Base-by-base conservation (phyloP, 2,888 invertebrate species). In the Cheilosia grossa region DNA sequence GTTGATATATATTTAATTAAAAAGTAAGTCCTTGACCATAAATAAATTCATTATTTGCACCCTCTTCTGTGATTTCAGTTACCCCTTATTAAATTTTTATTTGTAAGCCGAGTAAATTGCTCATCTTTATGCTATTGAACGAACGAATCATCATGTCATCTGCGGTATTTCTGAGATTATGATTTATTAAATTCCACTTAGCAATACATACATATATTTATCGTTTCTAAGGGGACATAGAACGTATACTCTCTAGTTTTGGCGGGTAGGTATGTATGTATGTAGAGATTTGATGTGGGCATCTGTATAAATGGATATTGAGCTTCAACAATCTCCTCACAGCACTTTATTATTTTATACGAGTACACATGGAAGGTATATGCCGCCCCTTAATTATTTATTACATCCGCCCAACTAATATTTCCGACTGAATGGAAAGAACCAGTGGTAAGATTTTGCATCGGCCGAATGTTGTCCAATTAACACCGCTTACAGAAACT, bases 91-190 rank as follows among this genome's bases (percentile, higher is more conserved):
- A 72, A 64, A 58, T 64, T 64, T 72, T 40, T 49, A 56, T 72
- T 49, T 24, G 21, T 56, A 67, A 24, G 10, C 44, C 61, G 40
- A 69, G 27, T 54, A 27, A 40, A 63, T 56, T 53, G 27, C 44
- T 59, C 59, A 30, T 59, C 40, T 54, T 37, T 54, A 19, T 19
- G 27, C 7, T 17, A 56, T 53, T 47, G 30, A 63, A 67, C n/a
- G 37, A 49, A 67, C 42, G 61, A 78, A 72, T 64, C 54, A 58
- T 72, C 67, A 80, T 79, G 79, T 66, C 79, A 72, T 79, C 79
- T 72, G 79, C 72, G 24, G 64, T 24, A 59, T 66, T 79, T 53
- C 58, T 33, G 59, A 67, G 80, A 80, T 80, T 80, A 80, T 74
- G 37, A 61, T 44, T 73, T 74, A 73, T 80, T 61, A 80, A 61